Evolutionary conservation across 2,888 invertebrate species (phyloP).

Genomic region (Hyalella azteca): DNA sequence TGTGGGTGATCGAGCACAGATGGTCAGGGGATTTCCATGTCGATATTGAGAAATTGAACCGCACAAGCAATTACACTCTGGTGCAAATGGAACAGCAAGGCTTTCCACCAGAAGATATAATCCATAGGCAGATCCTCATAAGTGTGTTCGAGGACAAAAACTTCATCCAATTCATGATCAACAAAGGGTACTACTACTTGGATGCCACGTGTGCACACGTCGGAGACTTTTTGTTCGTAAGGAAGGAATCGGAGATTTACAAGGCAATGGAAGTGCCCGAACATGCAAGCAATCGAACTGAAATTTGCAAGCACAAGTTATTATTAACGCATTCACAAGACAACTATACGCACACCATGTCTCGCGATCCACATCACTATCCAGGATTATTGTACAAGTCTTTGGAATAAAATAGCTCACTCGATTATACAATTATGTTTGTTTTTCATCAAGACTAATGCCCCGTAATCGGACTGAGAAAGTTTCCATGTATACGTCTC

Average conservation of each 20-base stretch:
- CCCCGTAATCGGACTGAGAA: too few species aligned
- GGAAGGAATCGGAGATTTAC: conserved; percentile 43
- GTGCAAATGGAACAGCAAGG: background rate
- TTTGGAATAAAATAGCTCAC: too few species aligned
- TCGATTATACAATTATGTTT: too few species aligned
- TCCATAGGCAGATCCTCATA: background rate
- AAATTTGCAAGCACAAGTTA: conserved; percentile 44
- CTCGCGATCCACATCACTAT: conserved; percentile 16
- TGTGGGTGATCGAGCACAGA: conserved; percentile 54
- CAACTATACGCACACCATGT: background rate
- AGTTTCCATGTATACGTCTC: too few species aligned
- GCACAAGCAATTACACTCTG: background rate
- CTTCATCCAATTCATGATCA: conserved; percentile 52
- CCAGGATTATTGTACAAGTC: background rate
- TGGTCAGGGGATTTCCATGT: background rate
- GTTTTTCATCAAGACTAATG: too few species aligned
- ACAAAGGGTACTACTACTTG: conserved; percentile 48
- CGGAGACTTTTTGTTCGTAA: conserved; percentile 52
- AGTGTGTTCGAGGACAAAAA: conserved; percentile 37
- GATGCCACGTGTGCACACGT: conserved; percentile 48
- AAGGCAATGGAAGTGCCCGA: conserved; percentile 40
- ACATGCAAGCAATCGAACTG: conserved; percentile 38
- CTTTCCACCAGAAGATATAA: background rate
- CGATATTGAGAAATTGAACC: background rate
- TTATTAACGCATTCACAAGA: background rate